Conservation (phyloP, 2,888 invertebrate genomes). For the Melieria crassipennis region DNA sequence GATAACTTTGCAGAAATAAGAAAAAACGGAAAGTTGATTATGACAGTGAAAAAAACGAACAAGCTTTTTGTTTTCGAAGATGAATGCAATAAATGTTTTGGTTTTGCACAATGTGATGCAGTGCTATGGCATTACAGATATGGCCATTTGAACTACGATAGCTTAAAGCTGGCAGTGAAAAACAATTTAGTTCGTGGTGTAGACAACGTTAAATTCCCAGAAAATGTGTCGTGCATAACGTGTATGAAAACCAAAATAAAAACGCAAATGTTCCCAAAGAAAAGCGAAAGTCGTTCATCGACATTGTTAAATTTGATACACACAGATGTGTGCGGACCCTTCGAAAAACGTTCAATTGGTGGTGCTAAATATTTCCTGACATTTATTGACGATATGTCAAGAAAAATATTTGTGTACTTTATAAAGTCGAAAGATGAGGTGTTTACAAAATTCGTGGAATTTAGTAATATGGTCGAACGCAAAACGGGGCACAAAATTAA, state of each 20-base stretch:
- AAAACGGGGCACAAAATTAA: constrained; percentile 33
- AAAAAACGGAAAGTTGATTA: too few relatives aligned
- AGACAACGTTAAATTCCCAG: not conserved
- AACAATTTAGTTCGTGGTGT: not conserved
- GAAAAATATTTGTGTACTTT: constrained; percentile 35
- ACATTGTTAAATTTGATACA: too few relatives aligned
- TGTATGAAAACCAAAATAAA: constrained; percentile 2
- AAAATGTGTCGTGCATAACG: not conserved
- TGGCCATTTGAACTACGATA: not conserved
- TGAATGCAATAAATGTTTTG: not conserved
- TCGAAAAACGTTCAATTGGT: constrained; percentile 23
- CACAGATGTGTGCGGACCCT: constrained; percentile 33
- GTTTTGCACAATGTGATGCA: not conserved
- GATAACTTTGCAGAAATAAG: too few relatives aligned
- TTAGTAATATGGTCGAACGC: constrained; percentile 37
- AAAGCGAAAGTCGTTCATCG: not conserved
- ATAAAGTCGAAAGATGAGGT: constrained; percentile 35
- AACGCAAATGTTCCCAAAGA: not conserved
- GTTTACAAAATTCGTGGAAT: constrained; percentile 34
- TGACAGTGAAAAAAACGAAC: too few relatives aligned
- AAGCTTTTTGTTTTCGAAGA: not conserved
- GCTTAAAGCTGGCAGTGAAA: not conserved
- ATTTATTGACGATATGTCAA: constrained; percentile 37
- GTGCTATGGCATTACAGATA: not conserved
- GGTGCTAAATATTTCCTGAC: constrained; percentile 35